These are phyloP conservation scores for Dyspetes luteomarginatus DNA, from an alignment of 2,888 invertebrate species.

Conservation along the genomic window DNA sequence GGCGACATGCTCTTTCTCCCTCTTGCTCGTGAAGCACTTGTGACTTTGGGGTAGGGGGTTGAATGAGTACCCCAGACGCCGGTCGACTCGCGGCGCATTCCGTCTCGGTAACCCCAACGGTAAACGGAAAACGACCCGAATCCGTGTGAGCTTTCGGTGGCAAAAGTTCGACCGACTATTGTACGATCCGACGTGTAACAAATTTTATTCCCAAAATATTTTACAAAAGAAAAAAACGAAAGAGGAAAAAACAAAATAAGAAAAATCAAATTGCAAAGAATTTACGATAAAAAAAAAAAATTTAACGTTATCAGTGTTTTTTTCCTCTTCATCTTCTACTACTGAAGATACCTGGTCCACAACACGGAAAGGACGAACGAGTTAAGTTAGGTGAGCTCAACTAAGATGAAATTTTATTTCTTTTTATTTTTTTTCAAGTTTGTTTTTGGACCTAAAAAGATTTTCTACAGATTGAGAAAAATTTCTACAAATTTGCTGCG, in stretches of 20 bases:
- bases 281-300: neutral
- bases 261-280: neutral
- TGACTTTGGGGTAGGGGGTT: constrained; percentile 77
- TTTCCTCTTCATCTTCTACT: neutral
- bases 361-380: constrained; percentile 56
- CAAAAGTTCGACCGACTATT: constrained; percentile 36
- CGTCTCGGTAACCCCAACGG: constrained; percentile 69
- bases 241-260: neutral
- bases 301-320: constrained; percentile 19
- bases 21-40: constrained; percentile 47
- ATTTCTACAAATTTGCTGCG: too few relatives aligned
- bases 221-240: constrained; percentile 6
- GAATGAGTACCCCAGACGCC: constrained; percentile 78
- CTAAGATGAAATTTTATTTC: neutral
- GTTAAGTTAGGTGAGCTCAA: constrained; percentile 39
- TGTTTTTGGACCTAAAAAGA: neutral
- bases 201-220: neutral
- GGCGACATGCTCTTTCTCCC: constrained; percentile 52
- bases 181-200: neutral
- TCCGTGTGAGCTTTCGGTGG: constrained; percentile 55
- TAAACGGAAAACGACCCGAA: constrained; percentile 65
- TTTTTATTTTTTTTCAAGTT: neutral
- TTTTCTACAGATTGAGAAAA: too few relatives aligned
- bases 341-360: constrained; percentile 11
- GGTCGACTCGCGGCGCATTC: constrained; percentile 76